phyloP scores from a whole-genome alignment of 1,140 invertebrate species.

The Copidosoma floridanum region DNA sequence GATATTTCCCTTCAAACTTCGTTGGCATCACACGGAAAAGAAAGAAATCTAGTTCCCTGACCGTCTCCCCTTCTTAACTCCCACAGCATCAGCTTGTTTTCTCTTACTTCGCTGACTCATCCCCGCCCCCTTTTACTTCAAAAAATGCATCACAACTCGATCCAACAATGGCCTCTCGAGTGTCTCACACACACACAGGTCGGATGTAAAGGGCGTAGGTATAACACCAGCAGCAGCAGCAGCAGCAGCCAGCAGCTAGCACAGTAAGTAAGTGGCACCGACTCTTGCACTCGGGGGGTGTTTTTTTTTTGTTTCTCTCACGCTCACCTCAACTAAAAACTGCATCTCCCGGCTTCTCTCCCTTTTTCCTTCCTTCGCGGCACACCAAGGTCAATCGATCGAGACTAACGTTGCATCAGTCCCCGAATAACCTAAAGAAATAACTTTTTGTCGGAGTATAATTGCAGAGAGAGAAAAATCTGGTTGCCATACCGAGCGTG shows the following conservation, averaged over 20 bases:
- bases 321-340: not conserved
- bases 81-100: no score
- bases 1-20: no score
- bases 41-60: no score
- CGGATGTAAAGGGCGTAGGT: no score
- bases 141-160: not conserved
- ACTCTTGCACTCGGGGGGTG: not conserved
- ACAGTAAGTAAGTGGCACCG: not conserved
- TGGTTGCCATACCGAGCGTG: not conserved
- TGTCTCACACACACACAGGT: no score
- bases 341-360: not conserved
- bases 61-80: no score
- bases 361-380: no score
- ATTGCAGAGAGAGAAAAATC: not conserved
- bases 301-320: constrained; percentile 8
- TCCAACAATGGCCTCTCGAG: constrained; percentile 13
- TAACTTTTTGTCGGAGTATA: not conserved
- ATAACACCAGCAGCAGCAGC: no score
- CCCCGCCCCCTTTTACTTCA: not conserved
- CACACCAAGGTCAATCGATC: constrained; percentile 8
- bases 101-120: constrained; percentile 4
- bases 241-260: no score
- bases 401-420: not conserved
- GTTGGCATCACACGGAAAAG: no score
- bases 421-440: not conserved